These are phyloP conservation scores for Pontoporia blainvillei DNA, from an alignment of 2,113 vertebrate species.

Conservation along the genomic window DNA sequence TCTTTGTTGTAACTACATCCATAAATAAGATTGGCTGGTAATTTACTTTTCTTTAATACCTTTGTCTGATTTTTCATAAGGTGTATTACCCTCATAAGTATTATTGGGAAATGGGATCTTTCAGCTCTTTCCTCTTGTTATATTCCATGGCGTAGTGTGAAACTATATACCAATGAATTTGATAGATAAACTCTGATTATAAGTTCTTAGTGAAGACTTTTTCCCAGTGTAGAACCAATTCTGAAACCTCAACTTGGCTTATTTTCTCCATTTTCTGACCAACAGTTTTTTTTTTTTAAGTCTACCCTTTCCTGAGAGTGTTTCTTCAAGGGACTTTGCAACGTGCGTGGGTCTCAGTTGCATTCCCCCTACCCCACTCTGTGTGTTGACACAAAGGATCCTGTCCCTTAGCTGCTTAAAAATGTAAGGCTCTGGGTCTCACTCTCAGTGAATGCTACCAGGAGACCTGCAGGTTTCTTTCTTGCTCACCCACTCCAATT, in stretches of 20 bases:
- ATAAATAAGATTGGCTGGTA: not conserved
- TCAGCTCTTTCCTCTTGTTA: not conserved
- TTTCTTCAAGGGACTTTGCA: not conserved
- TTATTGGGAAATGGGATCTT: not conserved
- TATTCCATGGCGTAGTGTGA: not conserved
- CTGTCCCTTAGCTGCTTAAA: not conserved
- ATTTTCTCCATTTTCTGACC: not conserved
- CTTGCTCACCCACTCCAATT: not conserved
- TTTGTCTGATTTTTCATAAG: not conserved
- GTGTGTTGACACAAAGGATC: not conserved
- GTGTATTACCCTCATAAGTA: not conserved
- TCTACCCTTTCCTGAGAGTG: not conserved
- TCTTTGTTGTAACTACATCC: not conserved
- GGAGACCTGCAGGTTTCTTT: not conserved
- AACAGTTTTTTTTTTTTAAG: not conserved
- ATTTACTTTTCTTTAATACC: not conserved
- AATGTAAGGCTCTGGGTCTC: not conserved
- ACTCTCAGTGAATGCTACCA: not conserved
- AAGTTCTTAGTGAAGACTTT: not conserved
- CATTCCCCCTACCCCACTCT: not conserved
- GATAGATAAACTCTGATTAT: not conserved
- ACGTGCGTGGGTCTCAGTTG: rapidly evolving
- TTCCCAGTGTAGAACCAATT: not conserved
- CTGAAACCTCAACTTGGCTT: not conserved
- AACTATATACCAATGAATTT: not conserved